phyloP scores from a whole-genome alignment of 2,888 invertebrate species.

The Melanostoma scalare region DNA sequence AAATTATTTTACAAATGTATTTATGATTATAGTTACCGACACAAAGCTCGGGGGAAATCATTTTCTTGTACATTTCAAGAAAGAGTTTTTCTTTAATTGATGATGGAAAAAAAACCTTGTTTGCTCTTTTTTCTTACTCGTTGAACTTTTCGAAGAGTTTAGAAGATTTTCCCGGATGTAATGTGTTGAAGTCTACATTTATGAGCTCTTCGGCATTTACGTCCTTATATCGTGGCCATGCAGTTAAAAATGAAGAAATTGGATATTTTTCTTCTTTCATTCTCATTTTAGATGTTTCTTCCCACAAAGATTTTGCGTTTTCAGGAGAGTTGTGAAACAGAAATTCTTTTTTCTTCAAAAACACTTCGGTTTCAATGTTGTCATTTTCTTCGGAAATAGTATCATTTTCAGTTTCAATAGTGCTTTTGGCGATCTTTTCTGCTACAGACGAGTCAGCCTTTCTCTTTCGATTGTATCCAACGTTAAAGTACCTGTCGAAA shows the following conservation, averaged over 20 bases:
- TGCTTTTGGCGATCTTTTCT: background rate
- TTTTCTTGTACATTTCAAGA: conserved; percentile 1
- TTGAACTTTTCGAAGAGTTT: background rate
- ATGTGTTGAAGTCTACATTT: background rate
- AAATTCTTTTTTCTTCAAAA: background rate
- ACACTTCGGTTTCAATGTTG: background rate
- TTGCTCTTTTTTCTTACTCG: background rate
- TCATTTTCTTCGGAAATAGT: background rate
- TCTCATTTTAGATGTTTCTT: no score
- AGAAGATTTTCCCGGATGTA: background rate
- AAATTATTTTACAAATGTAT: no score
- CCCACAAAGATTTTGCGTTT: no score
- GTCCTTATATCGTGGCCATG: conserved; percentile 2
- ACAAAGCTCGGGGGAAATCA: no score
- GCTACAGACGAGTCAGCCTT: conserved; percentile 1
- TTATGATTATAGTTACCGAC: no score
- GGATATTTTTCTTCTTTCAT: background rate
- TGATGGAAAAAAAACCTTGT: background rate
- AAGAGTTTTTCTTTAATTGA: background rate
- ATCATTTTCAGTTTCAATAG: background rate
- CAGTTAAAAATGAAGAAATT: background rate
- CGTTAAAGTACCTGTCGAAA: conserved; percentile 11
- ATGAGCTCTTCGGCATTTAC: background rate
- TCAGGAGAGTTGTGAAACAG: no score
- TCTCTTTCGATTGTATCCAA: conserved; percentile 7